Evolutionary conservation across 2,888 invertebrate genomes (phyloP), one percentile per base, ranked within the genome.

Genomic region (Slavum lentiscoides): DNA sequence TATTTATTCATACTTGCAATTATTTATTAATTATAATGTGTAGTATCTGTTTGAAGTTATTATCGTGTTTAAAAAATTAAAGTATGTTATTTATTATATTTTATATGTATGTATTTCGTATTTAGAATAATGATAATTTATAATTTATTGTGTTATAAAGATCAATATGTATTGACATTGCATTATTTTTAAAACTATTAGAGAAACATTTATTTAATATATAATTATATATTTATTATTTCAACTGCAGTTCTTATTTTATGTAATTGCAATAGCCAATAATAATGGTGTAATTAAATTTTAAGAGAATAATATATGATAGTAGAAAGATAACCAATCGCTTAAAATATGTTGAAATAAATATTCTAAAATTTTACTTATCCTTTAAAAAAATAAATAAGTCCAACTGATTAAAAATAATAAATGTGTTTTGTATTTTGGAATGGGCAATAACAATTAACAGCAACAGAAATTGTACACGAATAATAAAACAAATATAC

Each of bases 31-130:
- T 21, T 67, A 53, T 39, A 13, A 23, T 43, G 61, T 9, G 9
- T 43, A 37, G 37, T 53, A 53, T 21, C 13, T 53, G 17, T 66
- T 59, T 19, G 5, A 23, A 66, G 17, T 66, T 75, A 19, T 43
- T 7, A 9, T 49, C 1, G 11, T 43, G 43, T 5, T 43, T 9
- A 43, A 43, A 23, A 17, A 9, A 64, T 58, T 17, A 17, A 23
- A 75, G 43, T 21, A 4, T 75, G 43, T 59, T 75, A 66, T 59
- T 59, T 75, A 43, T 67, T 43, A 8, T n/a, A 75, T 39, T 67
- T 23, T 58, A 66, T 64, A 64, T 39, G 15, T 58, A 55, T 66
- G 55, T 58, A 43, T 30, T 75, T 59, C 15, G 11, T 69, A 23
- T 43, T 67, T 75, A 39, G 58, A 43, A 43, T 43, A 3, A 19